Base-by-base conservation (phyloP, 2,113 vertebrate genomes). In the Solenodon paradoxus region DNA sequence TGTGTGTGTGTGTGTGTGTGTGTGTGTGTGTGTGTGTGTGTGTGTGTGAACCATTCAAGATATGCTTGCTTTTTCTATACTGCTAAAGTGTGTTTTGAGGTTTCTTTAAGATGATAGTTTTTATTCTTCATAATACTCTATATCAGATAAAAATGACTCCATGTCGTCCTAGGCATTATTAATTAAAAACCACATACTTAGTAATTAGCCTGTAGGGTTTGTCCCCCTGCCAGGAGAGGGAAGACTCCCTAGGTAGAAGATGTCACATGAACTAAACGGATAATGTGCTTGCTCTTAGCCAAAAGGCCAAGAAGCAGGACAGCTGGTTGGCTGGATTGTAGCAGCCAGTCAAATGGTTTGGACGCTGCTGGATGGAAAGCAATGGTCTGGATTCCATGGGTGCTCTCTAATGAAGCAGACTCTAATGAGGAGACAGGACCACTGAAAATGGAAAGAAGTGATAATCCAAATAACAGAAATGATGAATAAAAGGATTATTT, bases 131-230 rank as follows among this genome's bases (percentile, higher is more conserved):
- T 83, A 40, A 69, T 92, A 78, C 10, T 12, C 38, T 77, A 7
- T 63, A 64, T 68, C 85, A 90, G 83, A 59, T 95, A 90, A 96
- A 96, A 96, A 92, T 57, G 61, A 19, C 51, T 92, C 71, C 11
- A 35, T 87, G 49, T 72, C 94, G 74, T 94, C 71, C 78, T 72
- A 80, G 75, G 24, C 87, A 93, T 97, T 95, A 95, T 97, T 93
- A 97, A 96, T 96, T 93, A 92, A 96, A 95, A 97, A 71, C 66
- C 92, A 95, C 92, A 97, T 94, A 95, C 88, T 95, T 94, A 57
- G 80, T 79, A 85, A 95, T 97, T 92, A 95, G 92, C 88, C 88
- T 69, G 84, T 68, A 92, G 90, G 69, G 81, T 87, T 64, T 95
- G 92, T 95, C 77, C 32, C 88, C 84, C 90, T 97, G 95, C 95